Conservation (phyloP, 1,140 invertebrate species). For the Zaprionus tsacasi region DNA sequence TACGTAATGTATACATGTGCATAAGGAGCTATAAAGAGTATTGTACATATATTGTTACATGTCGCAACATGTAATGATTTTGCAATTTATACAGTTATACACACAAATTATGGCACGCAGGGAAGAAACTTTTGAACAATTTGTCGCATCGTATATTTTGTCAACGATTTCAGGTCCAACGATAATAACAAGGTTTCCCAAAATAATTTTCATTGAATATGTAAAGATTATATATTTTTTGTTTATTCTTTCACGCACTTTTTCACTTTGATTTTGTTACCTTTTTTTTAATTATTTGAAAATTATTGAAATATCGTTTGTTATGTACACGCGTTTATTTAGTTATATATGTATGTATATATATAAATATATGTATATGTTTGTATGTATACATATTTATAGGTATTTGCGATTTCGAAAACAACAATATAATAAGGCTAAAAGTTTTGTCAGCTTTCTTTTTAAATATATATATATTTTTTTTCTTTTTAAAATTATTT, state of each 20-base stretch:
- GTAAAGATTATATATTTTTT: constrained; percentile 7
- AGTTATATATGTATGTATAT: constrained; percentile 60
- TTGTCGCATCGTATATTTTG: constrained; percentile 18
- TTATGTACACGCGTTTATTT: constrained; percentile 69
- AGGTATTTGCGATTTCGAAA: constrained; percentile 44
- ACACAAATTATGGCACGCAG: constrained; percentile 57
- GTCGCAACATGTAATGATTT: constrained; percentile 38
- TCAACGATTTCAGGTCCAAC: constrained; percentile 9
- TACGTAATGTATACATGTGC: background rate
- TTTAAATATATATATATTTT: background rate
- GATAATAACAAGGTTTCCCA: background rate
- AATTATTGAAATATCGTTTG: constrained; percentile 75
- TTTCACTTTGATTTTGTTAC: constrained; percentile 4
- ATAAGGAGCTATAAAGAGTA: background rate
- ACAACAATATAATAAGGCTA: constrained; percentile 49
- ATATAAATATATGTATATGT: constrained; percentile 52
- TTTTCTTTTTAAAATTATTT: constrained; percentile 48
- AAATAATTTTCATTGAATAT: background rate
- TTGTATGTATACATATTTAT: constrained; percentile 53
- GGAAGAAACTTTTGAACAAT: constrained; percentile 35
- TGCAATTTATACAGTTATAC: constrained; percentile 70
- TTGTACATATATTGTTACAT: constrained; percentile 12
- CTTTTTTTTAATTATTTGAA: constrained; percentile 54
- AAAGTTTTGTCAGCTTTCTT: constrained; percentile 63
- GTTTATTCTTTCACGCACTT: constrained; percentile 29